Percentiles rank a stretch among this genome's conserved stretches.
phyloP scores from a whole-genome alignment of 2,797 vertebrate genomes.

The Hippoglossus hippoglossus region DNA sequence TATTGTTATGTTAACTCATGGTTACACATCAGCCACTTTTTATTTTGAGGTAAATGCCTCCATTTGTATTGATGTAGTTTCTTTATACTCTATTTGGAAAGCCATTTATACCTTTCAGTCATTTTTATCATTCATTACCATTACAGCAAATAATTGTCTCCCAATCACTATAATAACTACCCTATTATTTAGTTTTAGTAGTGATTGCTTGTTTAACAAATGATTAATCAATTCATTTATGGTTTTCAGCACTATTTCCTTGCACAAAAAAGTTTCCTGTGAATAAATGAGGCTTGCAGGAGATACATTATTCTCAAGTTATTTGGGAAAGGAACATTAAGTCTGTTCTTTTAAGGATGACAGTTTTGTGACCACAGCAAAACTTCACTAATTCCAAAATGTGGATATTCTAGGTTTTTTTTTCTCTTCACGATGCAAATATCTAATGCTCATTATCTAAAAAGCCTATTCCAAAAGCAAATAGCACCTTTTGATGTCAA shows the following conservation, averaged over 20 bases:
- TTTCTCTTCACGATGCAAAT: background rate
- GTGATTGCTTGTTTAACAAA: slow-evolving; percentile 20
- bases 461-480: slow-evolving; percentile 2
- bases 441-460: slow-evolving; percentile 18
- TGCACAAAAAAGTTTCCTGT: background rate
- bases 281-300: slow-evolving; percentile 1
- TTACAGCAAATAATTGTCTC: background rate
- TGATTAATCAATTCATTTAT: slow-evolving; percentile 17
- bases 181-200: slow-evolving; percentile 11
- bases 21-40: background rate
- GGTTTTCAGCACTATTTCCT: slow-evolving; percentile 9
- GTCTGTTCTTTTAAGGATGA: slow-evolving; percentile 5
- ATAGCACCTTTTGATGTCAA: too few relatives aligned
- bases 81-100: background rate
- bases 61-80: slow-evolving; percentile 9
- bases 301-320: slow-evolving; percentile 12
- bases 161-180: slow-evolving; percentile 11
- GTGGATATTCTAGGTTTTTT: background rate
- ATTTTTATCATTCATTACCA: background rate
- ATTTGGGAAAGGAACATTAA: slow-evolving; percentile 5
- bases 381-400: background rate
- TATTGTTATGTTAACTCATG: background rate
- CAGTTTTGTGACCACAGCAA: slow-evolving; percentile 2
- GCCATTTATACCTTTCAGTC: background rate
- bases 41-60: background rate